Evolutionary conservation across 64 coral and sea anemone genomes (phyloP).

Genomic region (Stylophora pistillata): DNA sequence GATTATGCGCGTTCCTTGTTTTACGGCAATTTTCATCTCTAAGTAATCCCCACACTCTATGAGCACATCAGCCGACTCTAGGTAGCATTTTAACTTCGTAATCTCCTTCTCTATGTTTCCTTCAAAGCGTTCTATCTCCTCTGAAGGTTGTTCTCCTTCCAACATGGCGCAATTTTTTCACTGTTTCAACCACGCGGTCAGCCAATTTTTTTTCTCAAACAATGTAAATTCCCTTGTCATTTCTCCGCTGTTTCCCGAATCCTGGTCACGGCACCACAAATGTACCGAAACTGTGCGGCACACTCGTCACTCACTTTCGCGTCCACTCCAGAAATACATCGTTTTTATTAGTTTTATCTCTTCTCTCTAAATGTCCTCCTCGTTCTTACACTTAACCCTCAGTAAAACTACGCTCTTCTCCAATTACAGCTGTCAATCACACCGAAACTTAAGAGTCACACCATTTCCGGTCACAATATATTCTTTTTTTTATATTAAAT

Average conservation of each 20-base stretch:
- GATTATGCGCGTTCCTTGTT: slow-evolving; percentile 50
- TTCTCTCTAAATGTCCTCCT: no score
- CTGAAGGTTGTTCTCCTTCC: no score
- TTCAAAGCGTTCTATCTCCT: no score
- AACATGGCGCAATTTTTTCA: slow-evolving; percentile 9
- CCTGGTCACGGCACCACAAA: slow-evolving; percentile 73
- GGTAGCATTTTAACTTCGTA: slow-evolving; percentile 58
- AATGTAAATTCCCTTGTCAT: slow-evolving; percentile 52
- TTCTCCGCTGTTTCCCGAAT: slow-evolving; percentile 45
- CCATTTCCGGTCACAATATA: no score
- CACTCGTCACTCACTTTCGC: neutral
- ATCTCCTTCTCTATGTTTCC: slow-evolving; percentile 64
- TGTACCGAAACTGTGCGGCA: slow-evolving; percentile 13
- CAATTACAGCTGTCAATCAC: no score
- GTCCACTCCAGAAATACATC: no score
- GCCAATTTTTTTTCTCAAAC: no score
- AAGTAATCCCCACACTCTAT: slow-evolving; percentile 48
- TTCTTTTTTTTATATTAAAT: no score
- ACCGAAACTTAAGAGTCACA: no score
- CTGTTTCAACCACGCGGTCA: slow-evolving; percentile 6
- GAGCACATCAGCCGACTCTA: slow-evolving; percentile 26
- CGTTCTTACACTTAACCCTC: no score
- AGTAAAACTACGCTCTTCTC: no score
- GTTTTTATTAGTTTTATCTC: no score
- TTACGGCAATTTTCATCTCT: slow-evolving; percentile 58